phyloP scores from a whole-genome alignment of 2,113 vertebrate genomes.

The Pollimyrus isidori region DNA sequence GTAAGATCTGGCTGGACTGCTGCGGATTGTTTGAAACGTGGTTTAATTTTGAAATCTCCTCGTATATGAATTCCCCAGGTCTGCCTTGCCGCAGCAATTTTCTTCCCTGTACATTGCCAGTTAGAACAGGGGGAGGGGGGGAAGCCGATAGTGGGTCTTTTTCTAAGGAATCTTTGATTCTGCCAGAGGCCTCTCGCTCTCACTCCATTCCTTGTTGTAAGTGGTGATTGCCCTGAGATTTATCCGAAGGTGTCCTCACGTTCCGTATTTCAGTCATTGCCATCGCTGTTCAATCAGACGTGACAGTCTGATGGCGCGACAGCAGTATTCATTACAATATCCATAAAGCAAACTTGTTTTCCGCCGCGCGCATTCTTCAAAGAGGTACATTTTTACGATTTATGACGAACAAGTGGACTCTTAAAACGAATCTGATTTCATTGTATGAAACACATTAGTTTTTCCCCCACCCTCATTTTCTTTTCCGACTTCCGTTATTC shows the following conservation, averaged over 20 bases:
- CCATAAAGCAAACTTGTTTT: conserved; percentile 13
- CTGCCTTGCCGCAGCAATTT: neutral
- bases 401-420: neutral
- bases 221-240: neutral
- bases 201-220: neutral
- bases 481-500: neutral
- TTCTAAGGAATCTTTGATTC: conserved; percentile 9
- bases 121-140: neutral
- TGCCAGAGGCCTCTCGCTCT: neutral
- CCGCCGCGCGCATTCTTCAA: neutral
- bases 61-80: neutral
- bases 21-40: neutral
- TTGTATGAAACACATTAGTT: conserved; percentile 34
- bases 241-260: neutral
- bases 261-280: neutral
- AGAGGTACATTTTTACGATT: neutral
- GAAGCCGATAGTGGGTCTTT: neutral
- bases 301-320: neutral
- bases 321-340: neutral
- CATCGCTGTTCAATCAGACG: neutral
- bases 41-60: neutral
- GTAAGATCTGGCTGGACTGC: neutral
- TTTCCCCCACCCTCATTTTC: neutral
- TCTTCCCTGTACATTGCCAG: neutral
- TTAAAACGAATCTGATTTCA: neutral